Evolutionary conservation across 2,797 vertebrate genomes (phyloP).

Genomic region (Hylomyscus alleni): DNA sequence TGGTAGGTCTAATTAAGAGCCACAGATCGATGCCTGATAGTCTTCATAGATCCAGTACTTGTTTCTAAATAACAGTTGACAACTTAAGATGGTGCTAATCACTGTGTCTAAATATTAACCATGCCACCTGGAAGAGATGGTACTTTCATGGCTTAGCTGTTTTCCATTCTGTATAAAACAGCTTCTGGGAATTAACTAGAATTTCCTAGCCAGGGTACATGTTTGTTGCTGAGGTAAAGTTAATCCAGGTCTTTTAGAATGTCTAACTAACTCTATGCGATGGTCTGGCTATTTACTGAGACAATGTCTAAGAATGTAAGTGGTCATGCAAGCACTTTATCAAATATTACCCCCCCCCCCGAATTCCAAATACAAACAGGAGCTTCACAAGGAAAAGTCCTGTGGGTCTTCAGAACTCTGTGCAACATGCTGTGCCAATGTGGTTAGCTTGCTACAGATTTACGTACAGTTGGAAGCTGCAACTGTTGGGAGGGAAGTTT

Average conservation of each 20-base stretch:
- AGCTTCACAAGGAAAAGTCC: background rate
- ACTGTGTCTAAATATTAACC: background rate
- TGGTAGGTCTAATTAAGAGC: constrained; percentile 20
- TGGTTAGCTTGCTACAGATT: background rate
- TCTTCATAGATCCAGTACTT: background rate
- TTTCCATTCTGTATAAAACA: constrained; percentile 20
- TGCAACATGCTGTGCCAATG: background rate
- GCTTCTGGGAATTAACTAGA: background rate
- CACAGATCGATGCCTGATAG: background rate
- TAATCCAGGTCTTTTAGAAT: constrained; percentile 22
- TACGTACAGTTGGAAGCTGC: background rate
- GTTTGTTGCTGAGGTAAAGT: constrained; percentile 2
- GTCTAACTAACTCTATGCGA: background rate
- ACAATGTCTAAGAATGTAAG: constrained; percentile 21
- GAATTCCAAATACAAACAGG: background rate
- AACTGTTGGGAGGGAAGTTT: background rate
- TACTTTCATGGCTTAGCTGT: background rate
- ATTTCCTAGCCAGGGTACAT: background rate
- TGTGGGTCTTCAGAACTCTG: background rate
- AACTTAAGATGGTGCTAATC: background rate
- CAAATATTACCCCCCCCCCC: background rate
- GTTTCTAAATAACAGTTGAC: background rate
- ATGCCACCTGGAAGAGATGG: background rate
- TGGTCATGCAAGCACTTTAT: background rate
- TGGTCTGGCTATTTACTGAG: constrained; percentile 1